These are phyloP conservation scores for Pangasianodon hypophthalmus DNA, from an alignment of 2,113 vertebrate species.

Conservation along the genomic window DNA sequence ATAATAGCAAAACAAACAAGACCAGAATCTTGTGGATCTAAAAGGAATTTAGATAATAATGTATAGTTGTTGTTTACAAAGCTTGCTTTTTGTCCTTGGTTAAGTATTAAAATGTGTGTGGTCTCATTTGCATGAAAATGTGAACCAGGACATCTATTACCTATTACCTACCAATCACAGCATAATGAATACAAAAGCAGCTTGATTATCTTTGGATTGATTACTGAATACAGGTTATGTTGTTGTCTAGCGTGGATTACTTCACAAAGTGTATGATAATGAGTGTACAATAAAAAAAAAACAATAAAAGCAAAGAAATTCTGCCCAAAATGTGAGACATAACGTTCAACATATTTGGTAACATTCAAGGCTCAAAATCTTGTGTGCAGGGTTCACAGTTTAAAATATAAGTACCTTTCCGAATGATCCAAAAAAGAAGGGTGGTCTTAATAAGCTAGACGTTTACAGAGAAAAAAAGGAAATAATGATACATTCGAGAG, in stretches of 20 bases:
- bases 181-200: constrained; percentile 14
- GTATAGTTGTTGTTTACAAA: neutral
- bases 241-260: neutral
- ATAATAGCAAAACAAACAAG: neutral
- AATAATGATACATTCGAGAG: constrained; percentile 31
- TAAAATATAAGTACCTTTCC: constrained; percentile 39
- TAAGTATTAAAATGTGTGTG: neutral
- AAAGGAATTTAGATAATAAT: neutral
- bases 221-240: constrained; percentile 15
- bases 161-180: constrained; percentile 5
- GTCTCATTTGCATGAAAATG: neutral
- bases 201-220: neutral
- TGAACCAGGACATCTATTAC: neutral
- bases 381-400: constrained; percentile 39
- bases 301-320: neutral
- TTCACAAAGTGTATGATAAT: constrained; percentile 2
- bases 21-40: neutral
- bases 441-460: neutral
- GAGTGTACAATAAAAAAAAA: neutral
- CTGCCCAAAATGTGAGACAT: neutral
- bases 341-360: constrained; percentile 14
- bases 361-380: constrained; percentile 43
- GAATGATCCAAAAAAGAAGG: neutral
- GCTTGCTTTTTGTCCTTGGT: neutral
- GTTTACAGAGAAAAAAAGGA: constrained; percentile 10